Percentiles rank a stretch among this genome's conserved stretches.
phyloP scores from a whole-genome alignment of 2,113 vertebrate genomes.

The Pituophis catenifer region DNA sequence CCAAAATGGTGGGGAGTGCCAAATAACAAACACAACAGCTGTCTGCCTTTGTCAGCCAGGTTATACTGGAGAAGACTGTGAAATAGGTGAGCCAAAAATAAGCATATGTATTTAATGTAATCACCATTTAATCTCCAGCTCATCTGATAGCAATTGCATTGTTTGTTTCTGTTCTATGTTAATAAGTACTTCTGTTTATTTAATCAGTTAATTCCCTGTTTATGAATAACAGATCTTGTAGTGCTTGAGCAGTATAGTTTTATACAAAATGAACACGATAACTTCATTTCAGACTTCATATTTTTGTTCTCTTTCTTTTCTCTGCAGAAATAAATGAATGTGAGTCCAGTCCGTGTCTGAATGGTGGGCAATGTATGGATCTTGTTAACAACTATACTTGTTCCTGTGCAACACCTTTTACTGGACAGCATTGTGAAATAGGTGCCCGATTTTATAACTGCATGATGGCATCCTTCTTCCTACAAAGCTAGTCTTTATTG shows the following conservation, averaged over 20 bases:
- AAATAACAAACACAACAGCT: constrained; percentile 30
- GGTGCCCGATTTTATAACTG: constrained; percentile 64
- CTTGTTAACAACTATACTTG: constrained; percentile 81
- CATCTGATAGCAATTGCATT: neutral
- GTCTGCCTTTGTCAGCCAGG: constrained; percentile 63
- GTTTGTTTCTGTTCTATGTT: neutral
- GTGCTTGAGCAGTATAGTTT: neutral
- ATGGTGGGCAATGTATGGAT: constrained; percentile 81
- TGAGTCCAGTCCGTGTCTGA: constrained; percentile 82
- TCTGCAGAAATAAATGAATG: constrained; percentile 85
- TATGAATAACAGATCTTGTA: neutral
- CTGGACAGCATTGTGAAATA: constrained; percentile 85
- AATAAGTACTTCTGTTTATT: neutral
- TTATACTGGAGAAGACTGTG: constrained; percentile 61
- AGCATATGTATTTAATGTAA: accelerated
- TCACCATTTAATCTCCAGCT: neutral
- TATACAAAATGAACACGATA: neutral
- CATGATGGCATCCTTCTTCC: accelerated
- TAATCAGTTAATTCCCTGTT: neutral
- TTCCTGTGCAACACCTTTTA: constrained; percentile 75
- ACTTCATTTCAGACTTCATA: neutral
- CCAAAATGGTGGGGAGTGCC: constrained; percentile 68
- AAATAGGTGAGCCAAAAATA: constrained; percentile 56
- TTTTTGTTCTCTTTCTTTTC: constrained; percentile 1
- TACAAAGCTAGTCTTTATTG: neutral